These are phyloP conservation scores for Oreochromis spilurus DNA, from an alignment of 2,113 vertebrate species.

Conservation along the genomic window DNA sequence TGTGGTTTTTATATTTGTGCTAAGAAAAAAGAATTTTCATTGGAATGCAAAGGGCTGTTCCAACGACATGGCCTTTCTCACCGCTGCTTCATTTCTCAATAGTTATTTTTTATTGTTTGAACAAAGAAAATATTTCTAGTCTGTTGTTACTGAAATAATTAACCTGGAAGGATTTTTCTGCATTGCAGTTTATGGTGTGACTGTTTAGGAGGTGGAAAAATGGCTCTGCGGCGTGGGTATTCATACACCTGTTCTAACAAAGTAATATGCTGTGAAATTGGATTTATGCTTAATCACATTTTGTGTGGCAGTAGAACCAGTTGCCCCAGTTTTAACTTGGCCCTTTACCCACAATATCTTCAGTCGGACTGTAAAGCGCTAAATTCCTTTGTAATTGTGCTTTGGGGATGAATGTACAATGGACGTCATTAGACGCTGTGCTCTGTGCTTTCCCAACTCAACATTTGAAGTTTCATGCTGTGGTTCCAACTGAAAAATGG, in stretches of 20 bases:
- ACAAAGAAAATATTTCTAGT: not conserved
- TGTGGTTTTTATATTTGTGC: not conserved
- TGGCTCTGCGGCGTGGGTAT: not conserved
- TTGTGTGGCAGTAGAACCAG: conserved; percentile 27
- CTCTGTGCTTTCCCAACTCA: not conserved
- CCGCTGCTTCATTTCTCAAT: not conserved
- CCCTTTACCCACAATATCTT: conserved; percentile 3
- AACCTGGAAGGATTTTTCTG: not conserved
- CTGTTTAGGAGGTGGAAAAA: not conserved
- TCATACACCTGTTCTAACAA: conserved; percentile 12
- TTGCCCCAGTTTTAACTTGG: conserved; percentile 30
- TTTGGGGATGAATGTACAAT: not conserved
- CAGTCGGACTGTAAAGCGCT: not conserved
- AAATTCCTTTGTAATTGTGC: not conserved
- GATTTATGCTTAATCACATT: conserved; percentile 44
- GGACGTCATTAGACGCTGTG: not conserved
- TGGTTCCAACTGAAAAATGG: not conserved
- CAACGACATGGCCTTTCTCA: not conserved
- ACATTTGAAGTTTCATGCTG: not conserved
- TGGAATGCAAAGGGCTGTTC: not conserved
- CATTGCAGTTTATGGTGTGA: not conserved
- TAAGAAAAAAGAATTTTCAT: not conserved
- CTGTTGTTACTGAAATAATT: not conserved
- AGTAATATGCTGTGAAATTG: conserved; percentile 39
- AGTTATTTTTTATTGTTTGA: not conserved